These are phyloP conservation scores for Cynaeus angustus DNA, from an alignment of 2,888 invertebrate genomes.

Conservation along the genomic window DNA sequence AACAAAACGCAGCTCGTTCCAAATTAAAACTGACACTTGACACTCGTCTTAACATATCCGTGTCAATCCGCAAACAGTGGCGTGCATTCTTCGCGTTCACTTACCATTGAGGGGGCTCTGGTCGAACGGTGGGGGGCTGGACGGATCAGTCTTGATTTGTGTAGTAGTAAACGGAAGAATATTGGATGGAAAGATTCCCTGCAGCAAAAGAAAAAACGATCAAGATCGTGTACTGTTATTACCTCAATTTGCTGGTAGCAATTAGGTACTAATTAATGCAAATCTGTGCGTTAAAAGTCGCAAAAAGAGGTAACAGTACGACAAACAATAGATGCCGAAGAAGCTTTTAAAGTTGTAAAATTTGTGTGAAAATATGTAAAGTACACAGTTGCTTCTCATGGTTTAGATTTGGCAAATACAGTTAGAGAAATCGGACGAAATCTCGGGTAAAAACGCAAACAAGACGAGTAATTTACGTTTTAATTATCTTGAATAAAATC, in stretches of 20 bases:
- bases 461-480: slow-evolving; percentile 43
- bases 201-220: slow-evolving; percentile 59
- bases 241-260: slow-evolving; percentile 39
- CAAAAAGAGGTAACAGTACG: slow-evolving; percentile 24
- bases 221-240: slow-evolving; percentile 36
- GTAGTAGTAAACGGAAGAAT: slow-evolving; percentile 68
- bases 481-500: slow-evolving; percentile 50
- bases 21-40: background rate
- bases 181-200: slow-evolving; percentile 72
- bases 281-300: slow-evolving; percentile 20
- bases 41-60: background rate
- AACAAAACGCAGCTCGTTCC: background rate
- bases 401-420: slow-evolving; percentile 35
- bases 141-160: slow-evolving; percentile 69
- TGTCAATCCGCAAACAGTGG: slow-evolving; percentile 7
- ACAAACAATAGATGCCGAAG: slow-evolving; percentile 30
- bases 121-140: slow-evolving; percentile 68
- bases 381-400: slow-evolving; percentile 37
- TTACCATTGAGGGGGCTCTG: slow-evolving; percentile 70
- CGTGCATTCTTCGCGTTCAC: slow-evolving; percentile 52
- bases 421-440: slow-evolving; percentile 37
- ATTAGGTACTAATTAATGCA: slow-evolving; percentile 44
- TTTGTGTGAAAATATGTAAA: slow-evolving; percentile 48
- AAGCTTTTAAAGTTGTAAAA: slow-evolving; percentile 41
- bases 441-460: slow-evolving; percentile 21